Evolutionary conservation across 2,113 vertebrate species (phyloP), one percentile per base, ranked within the genome.

Genomic region (Hepsetus odoe): DNA sequence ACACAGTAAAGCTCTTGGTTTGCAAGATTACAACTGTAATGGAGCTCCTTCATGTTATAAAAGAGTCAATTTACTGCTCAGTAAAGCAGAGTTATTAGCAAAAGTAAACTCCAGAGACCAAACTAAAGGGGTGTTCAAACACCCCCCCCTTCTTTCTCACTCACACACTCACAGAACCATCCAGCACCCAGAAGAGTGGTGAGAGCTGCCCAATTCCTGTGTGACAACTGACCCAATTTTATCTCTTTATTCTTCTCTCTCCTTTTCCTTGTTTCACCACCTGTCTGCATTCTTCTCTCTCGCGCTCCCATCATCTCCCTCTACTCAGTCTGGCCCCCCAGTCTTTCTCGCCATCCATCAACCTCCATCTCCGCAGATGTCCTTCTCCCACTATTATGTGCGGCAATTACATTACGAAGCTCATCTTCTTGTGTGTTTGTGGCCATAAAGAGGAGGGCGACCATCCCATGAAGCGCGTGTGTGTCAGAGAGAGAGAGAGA

Each of bases 191-290:
- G 16, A 55, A 53, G 32, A 66, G 38, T 22, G 33, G 55, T 28
- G 35, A 59, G 49, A 62, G 44, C 62, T 24, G 40, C 38, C 14
- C 40, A 35, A 44, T 44, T 72, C 67, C 78, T 78, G 72, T 51
- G 71, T 78, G 75, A 75, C 82, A 78, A 71, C n/a, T 83, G 78
- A 81, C 78, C 81, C 59, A 68, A 79, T 85, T 86, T 73, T 2
- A 5, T 49, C 40, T 53, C 72, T 64, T 56, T 65, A 61, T 11
- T 55, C 18, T 67, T 56, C 35, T 26, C n/a, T 56, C 24, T 42
- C 5, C 10, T 12, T 49, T 40, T 35, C 30, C 58, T 38, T 51
- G n/a, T 71, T 46, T 68, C 51, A 22, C 33, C 58, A 44, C 44
- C 58, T 35, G 58, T 74, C 42, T 51, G 56, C 35, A 22, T 24